phyloP scores from a whole-genome alignment of 1,140 invertebrate species.

The Druon quercuslanigerum region DNA sequence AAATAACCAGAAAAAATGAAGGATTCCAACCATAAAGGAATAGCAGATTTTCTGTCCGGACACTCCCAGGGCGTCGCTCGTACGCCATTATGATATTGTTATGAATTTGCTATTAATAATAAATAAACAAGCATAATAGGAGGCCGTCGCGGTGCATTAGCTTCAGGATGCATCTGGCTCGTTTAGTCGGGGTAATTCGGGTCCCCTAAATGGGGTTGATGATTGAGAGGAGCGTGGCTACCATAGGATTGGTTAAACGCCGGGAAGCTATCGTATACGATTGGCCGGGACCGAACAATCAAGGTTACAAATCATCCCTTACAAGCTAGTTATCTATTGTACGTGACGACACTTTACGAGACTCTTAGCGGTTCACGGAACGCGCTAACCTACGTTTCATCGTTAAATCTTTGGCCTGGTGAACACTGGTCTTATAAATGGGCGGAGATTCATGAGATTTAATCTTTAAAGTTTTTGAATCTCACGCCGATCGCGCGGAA shows the following conservation, averaged over 20 bases:
- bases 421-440: not conserved
- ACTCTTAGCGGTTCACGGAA: slow-evolving; percentile 26
- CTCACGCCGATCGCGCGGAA: slow-evolving; percentile 9
- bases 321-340: slow-evolving; percentile 48
- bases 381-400: slow-evolving; percentile 12
- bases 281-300: slow-evolving; percentile 53
- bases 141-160: slow-evolving; percentile 70
- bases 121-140: slow-evolving; percentile 75
- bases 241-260: slow-evolving; percentile 50
- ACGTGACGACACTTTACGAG: slow-evolving; percentile 50
- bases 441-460: not conserved
- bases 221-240: slow-evolving; percentile 21
- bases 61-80: slow-evolving; percentile 36
- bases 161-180: slow-evolving; percentile 69
- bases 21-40: slow-evolving; percentile 62
- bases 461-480: not conserved
- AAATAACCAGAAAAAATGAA: slow-evolving; percentile 62
- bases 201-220: slow-evolving; percentile 44
- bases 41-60: slow-evolving; percentile 43
- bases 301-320: slow-evolving; percentile 69
- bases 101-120: slow-evolving; percentile 76
- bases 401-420: slow-evolving; percentile 11
- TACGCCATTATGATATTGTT: slow-evolving; percentile 71
- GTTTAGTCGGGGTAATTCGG: slow-evolving; percentile 36
- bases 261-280: slow-evolving; percentile 36